A percentile compares a stretch with the other conserved stretches of the same genome.
These are phyloP conservation scores for Drosophila fungiperda DNA, from an alignment of 2,888 invertebrate genomes.

Conservation along the genomic window DNA sequence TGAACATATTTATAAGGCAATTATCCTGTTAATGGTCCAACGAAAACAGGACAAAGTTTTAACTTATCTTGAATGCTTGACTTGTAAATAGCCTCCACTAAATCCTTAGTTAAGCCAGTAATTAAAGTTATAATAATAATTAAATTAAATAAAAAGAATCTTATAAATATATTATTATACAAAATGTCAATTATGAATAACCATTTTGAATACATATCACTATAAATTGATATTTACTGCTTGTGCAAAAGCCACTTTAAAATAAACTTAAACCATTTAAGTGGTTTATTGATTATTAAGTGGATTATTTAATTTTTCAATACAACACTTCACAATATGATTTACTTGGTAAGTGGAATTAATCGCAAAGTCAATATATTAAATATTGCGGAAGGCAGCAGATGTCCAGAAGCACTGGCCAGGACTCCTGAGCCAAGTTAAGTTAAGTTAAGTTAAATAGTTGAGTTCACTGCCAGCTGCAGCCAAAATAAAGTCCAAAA, in stretches of 20 bases:
- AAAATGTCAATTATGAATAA: not conserved
- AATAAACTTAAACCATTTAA: not conserved
- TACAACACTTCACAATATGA: conserved; percentile 43
- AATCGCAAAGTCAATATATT: conserved; percentile 40
- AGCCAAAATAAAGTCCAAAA: conserved; percentile 28
- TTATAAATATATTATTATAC: not conserved
- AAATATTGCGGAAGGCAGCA: conserved; percentile 47
- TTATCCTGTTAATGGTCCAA: not conserved
- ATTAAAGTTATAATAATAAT: not conserved
- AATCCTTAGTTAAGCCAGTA: not conserved
- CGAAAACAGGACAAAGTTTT: not conserved
- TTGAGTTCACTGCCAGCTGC: conserved; percentile 31
- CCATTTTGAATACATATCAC: not conserved
- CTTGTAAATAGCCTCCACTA: not conserved
- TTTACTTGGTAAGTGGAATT: conserved; percentile 23
- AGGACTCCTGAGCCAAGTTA: not conserved
- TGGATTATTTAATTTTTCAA: conserved; percentile 26
- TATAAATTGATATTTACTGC: not conserved
- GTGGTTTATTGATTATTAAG: conserved; percentile 46
- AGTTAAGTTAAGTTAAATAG: conserved; percentile 19
- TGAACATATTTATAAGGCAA: not conserved
- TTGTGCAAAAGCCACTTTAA: not conserved
- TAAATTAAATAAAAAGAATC: not conserved
- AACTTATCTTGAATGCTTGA: not conserved
- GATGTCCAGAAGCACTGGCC: not conserved